Percentiles rank a stretch among this genome's conserved stretches.
phyloP scores from a whole-genome alignment of 2,113 vertebrate species.

The Cynocephalus volans region DNA sequence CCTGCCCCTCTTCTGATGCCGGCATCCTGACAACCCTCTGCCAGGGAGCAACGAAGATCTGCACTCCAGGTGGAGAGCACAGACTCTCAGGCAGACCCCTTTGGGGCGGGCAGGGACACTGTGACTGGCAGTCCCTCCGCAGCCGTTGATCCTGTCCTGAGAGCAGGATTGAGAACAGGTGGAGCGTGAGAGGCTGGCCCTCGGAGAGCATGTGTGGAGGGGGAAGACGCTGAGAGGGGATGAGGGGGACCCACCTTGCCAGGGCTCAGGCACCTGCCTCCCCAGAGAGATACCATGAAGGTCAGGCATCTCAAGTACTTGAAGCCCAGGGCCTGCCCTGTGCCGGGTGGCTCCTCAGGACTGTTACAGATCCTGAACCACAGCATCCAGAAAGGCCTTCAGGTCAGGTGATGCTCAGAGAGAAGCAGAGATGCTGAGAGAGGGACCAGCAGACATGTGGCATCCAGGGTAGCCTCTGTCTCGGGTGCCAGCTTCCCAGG shows the following conservation, averaged over 20 bases:
- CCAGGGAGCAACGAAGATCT: neutral
- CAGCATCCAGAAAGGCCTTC: neutral
- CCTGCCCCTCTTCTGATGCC: neutral
- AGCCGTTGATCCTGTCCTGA: neutral
- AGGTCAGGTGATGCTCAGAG: neutral
- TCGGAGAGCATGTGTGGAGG: neutral
- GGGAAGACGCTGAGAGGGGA: neutral
- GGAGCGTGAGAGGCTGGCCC: neutral
- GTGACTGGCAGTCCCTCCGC: neutral
- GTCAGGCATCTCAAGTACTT: neutral
- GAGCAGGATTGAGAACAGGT: neutral
- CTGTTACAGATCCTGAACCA: neutral
- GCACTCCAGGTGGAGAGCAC: neutral
- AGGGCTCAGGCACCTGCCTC: no score
- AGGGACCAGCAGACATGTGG: neutral
- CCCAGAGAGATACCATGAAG: neutral
- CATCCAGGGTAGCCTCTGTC: neutral
- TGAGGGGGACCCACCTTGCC: neutral
- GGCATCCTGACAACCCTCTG: neutral
- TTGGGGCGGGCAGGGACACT: rapidly evolving
- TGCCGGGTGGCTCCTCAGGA: neutral
- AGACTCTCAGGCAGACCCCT: neutral
- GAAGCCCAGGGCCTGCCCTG: neutral
- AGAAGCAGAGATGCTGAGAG: neutral
- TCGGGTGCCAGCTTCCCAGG: neutral